These are phyloP conservation scores for Drosophila nigritarsus DNA, from an alignment of 2,888 invertebrate genomes.

Conservation along the genomic window DNA sequence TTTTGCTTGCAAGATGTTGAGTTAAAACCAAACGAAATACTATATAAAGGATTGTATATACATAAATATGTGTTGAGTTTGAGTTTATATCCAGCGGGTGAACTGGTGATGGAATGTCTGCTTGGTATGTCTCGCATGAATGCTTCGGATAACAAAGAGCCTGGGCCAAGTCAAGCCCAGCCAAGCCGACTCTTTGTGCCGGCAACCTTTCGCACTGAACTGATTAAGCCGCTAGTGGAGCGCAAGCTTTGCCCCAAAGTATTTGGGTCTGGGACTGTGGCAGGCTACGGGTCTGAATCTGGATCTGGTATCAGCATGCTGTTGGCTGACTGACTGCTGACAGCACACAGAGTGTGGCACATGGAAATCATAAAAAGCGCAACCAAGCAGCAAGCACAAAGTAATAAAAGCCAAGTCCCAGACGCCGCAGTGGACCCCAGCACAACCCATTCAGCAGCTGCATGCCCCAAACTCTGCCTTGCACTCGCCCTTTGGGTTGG, in stretches of 20 bases:
- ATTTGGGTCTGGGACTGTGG: conserved; percentile 1
- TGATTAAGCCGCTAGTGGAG: conserved; percentile 72
- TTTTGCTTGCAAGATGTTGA: conserved; percentile 21
- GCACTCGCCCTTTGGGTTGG: conserved; percentile 51
- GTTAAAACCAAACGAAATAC: neutral
- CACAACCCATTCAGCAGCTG: conserved; percentile 28
- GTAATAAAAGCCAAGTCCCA: conserved; percentile 56
- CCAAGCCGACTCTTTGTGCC: conserved; percentile 40
- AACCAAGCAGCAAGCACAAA: conserved; percentile 49
- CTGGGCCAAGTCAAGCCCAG: conserved; percentile 29
- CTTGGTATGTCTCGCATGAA: conserved; percentile 71
- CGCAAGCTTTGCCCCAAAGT: conserved; percentile 30
- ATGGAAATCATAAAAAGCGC: conserved; percentile 66
- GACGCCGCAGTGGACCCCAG: conserved; percentile 29
- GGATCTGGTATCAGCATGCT: conserved; percentile 18
- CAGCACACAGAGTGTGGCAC: conserved; percentile 59
- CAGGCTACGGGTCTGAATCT: conserved; percentile 6
- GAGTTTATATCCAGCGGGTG: neutral
- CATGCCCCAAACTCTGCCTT: conserved; percentile 5
- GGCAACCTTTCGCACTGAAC: conserved; percentile 67
- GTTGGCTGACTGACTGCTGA: conserved; percentile 64
- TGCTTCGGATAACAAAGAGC: conserved; percentile 56
- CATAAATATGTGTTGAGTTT: conserved; percentile 2
- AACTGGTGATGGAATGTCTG: conserved; percentile 23
- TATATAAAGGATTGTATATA: neutral